Evolutionary conservation across 1,140 invertebrate species (phyloP).

Genomic region (Psix sp.): DNA sequence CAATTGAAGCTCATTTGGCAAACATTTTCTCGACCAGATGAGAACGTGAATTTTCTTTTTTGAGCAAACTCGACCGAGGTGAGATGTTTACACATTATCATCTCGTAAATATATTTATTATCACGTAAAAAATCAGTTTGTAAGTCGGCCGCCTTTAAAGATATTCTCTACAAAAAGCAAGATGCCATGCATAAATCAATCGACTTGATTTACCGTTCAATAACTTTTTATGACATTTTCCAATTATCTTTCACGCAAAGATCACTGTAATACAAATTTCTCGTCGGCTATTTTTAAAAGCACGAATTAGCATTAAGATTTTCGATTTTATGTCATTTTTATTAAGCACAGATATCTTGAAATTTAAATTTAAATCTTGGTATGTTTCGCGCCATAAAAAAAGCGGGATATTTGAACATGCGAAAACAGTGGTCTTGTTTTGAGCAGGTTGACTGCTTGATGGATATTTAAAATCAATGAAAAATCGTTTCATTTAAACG

Average conservation of each 20-base stretch:
- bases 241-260: constrained; percentile 45
- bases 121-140: constrained; percentile 55
- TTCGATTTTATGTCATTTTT: too few relatives aligned
- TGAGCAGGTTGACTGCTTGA: too few relatives aligned
- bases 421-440: too few relatives aligned
- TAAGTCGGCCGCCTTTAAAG: constrained; percentile 40
- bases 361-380: too few relatives aligned
- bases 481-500: too few relatives aligned
- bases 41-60: constrained; percentile 26
- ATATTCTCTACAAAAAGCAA: constrained; percentile 21
- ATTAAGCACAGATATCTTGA: too few relatives aligned
- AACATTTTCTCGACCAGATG: too few relatives aligned
- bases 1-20: constrained; percentile 4
- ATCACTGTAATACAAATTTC: constrained; percentile 19
- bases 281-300: neutral
- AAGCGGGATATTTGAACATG: too few relatives aligned
- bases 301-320: too few relatives aligned
- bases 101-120: constrained; percentile 50
- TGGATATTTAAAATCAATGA: too few relatives aligned
- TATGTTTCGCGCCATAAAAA: too few relatives aligned
- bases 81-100: constrained; percentile 39
- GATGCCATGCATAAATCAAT: constrained; percentile 44
- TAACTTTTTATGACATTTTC: constrained; percentile 32
- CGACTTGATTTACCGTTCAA: constrained; percentile 34
- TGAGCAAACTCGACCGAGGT: constrained; percentile 20